Percentiles rank a stretch among this genome's conserved stretches.
Evolutionary conservation across 64 coral and sea anemone species (phyloP).

Genomic region (Acropora yongei): DNA sequence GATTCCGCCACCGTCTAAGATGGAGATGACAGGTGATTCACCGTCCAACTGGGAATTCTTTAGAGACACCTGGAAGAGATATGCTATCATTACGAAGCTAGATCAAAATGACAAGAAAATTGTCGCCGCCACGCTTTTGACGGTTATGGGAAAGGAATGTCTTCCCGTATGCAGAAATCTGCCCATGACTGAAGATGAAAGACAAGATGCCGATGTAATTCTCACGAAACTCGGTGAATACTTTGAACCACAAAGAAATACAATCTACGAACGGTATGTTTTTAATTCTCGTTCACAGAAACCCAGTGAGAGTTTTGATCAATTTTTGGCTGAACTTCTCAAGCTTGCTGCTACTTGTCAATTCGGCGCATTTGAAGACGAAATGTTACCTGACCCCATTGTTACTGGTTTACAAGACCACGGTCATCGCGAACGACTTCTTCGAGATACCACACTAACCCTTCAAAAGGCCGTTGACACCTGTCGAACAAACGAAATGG

Average conservation of each 20-base stretch:
- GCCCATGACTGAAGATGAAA: constrained; percentile 50
- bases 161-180: background rate
- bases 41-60: background rate
- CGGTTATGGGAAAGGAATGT: background rate
- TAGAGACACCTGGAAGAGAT: constrained; percentile 21
- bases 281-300: background rate
- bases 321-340: constrained; percentile 15
- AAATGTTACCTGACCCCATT: constrained; percentile 38
- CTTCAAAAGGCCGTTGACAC: constrained; percentile 16
- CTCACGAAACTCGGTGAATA: constrained; percentile 51
- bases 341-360: constrained; percentile 14
- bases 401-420: background rate
- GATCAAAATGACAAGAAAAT: background rate
- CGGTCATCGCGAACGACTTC: constrained; percentile 18
- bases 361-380: constrained; percentile 18
- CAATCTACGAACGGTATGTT: constrained; percentile 35
- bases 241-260: constrained; percentile 58
- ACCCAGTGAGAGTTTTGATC: constrained; percentile 14
- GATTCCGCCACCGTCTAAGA: background rate
- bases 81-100: background rate
- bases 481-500: constrained; percentile 50
- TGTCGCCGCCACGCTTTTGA: background rate
- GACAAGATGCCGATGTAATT: constrained; percentile 32
- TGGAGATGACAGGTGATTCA: background rate
- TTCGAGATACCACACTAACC: background rate